Base-by-base conservation (phyloP, 1,140 invertebrate genomes). In the Bilobella aurantiaca region DNA sequence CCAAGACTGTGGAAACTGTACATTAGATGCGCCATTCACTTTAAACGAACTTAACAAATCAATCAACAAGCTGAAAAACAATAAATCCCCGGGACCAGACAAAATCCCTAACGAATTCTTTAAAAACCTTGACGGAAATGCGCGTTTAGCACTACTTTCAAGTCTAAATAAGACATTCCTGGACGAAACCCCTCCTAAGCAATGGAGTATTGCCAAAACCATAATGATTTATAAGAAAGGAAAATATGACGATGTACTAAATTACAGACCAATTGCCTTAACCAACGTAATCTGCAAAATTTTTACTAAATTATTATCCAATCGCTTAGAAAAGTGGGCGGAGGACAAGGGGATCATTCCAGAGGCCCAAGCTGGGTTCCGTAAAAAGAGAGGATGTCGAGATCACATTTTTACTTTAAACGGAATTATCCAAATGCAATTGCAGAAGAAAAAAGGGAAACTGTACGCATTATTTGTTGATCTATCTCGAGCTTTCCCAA, bases 81-180 rank as follows among this genome's bases (percentile, higher is more conserved):
- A 59, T 14, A 76, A 75, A 70, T 75, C 76, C 0, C 73, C 75
- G 1, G 76, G 77, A 0, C 42, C 58, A 14, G 76, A 78, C 32
- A 25, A 28, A 0, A 76, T 78, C 5, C 61, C 71, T 21, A 74
- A 74, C 34, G 68, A 74, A 28, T 27, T 74, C 1, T 28, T 78
- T 0, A 77, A 76, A 72, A 73, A 76, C 18, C 49, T 78, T 2
- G 65, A 71, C 0, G 5, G n/a, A 21, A 23, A 49, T n/a, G 29
- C 28, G 3, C 16, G 28, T 30, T 18, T 2, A 12, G 1, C 3
- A 3, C 27, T 68, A 5, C 2, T 46, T 0, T 16, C 34, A 12
- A 28, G 60, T 37, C 42, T 64, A 8, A 64, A 68, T 25, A 21
- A 64, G 0, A 31, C 57, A 1, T 30, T 57, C 25, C 16, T 23